Percentiles rank a stretch among this genome's conserved stretches.
Evolutionary conservation across 2,888 invertebrate species (phyloP).

Genomic region (Chrysomela aeneicollis): DNA sequence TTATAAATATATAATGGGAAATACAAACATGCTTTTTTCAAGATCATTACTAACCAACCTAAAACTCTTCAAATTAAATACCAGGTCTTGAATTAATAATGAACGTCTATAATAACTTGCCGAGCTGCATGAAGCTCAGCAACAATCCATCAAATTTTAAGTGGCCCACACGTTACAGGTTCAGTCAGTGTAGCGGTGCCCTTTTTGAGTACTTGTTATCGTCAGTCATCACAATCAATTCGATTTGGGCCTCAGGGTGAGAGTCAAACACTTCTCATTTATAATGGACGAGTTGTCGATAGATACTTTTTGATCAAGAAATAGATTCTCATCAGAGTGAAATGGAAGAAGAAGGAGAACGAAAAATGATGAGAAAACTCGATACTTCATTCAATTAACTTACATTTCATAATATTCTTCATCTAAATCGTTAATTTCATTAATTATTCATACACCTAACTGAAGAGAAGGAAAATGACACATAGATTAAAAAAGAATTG

Average conservation of each 20-base stretch:
- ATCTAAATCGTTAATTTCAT: no score
- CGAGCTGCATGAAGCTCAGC: background rate
- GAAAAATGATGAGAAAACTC: no score
- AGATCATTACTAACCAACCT: background rate
- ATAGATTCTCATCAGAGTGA: no score
- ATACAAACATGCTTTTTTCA: background rate
- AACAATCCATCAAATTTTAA: slow-evolving; percentile 31
- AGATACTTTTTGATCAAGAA: no score
- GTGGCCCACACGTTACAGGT: slow-evolving; percentile 20
- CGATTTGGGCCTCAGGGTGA: slow-evolving; percentile 30
- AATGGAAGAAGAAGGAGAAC: no score
- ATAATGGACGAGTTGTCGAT: slow-evolving; percentile 33
- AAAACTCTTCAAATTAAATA: slow-evolving; percentile 1
- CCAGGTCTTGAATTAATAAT: background rate
- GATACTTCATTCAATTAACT: no score
- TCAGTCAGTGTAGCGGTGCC: background rate
- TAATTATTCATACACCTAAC: no score
- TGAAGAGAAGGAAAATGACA: no score
- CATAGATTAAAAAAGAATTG: no score
- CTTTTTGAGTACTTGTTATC: slow-evolving; percentile 21
- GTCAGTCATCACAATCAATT: slow-evolving; percentile 34
- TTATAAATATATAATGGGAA: background rate
- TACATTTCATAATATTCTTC: no score
- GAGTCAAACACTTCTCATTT: slow-evolving; percentile 31
- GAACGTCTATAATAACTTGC: slow-evolving; percentile 7